Evolutionary conservation across 2,888 invertebrate genomes (phyloP).

Genomic region (Trichopoda pennipes): DNA sequence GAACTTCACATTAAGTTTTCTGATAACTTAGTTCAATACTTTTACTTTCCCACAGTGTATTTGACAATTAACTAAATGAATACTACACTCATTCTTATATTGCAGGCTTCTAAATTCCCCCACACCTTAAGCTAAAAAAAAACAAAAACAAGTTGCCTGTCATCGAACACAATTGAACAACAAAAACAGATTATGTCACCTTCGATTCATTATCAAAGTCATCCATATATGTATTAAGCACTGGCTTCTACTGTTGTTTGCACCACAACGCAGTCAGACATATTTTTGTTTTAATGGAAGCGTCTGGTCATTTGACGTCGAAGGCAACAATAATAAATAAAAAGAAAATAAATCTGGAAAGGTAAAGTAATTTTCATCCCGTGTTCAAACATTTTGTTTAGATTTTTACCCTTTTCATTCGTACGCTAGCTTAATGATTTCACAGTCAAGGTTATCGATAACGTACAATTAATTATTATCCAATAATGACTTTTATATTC

Average conservation of each 20-base stretch:
- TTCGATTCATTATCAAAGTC: slow-evolving; percentile 62
- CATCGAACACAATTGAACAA: slow-evolving; percentile 54
- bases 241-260: slow-evolving; percentile 9
- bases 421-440: slow-evolving; percentile 48
- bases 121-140: too few species aligned
- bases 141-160: slow-evolving; percentile 37
- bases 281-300: slow-evolving; percentile 52
- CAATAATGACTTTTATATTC: slow-evolving; percentile 63
- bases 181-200: slow-evolving; percentile 63
- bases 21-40: too few species aligned
- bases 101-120: background rate
- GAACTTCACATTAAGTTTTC: too few species aligned
- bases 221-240: slow-evolving; percentile 40
- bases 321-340: slow-evolving; percentile 38
- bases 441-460: slow-evolving; percentile 67
- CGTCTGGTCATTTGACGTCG: slow-evolving; percentile 38
- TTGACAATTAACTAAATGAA: slow-evolving; percentile 1
- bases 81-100: slow-evolving; percentile 5
- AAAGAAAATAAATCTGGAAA: slow-evolving; percentile 27
- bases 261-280: slow-evolving; percentile 18
- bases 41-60: slow-evolving; percentile 18
- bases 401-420: slow-evolving; percentile 37
- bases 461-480: slow-evolving; percentile 68
- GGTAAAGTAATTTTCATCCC: slow-evolving; percentile 55
- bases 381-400: slow-evolving; percentile 4